Conservation (phyloP, 2,113 vertebrate genomes). For the Mus pahari region DNA sequence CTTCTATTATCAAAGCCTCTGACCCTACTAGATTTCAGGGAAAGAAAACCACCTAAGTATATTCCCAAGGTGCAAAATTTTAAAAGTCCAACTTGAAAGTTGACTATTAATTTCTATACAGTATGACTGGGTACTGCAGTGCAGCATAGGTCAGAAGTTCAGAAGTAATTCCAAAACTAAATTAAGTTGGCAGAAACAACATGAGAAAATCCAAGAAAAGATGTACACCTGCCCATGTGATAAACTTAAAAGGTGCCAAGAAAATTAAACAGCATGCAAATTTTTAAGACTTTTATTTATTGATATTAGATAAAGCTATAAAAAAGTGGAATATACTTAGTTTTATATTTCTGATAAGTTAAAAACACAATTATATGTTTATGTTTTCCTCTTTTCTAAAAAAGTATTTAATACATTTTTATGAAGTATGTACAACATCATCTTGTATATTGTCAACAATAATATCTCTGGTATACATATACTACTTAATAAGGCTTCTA, state of each 20-base stretch:
- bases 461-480: background rate
- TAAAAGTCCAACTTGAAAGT: background rate
- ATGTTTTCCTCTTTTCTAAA: slow-evolving; percentile 2
- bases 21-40: background rate
- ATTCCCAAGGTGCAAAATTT: background rate
- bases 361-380: background rate
- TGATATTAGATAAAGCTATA: slow-evolving; percentile 30
- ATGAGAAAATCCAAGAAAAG: background rate
- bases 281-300: slow-evolving; percentile 2
- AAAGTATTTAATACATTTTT: background rate
- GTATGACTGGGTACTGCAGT: background rate
- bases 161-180: slow-evolving; percentile 35
- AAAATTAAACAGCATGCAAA: background rate
- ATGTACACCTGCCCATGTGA: background rate
- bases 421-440: background rate
- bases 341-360: background rate
- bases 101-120: background rate
- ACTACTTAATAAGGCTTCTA: background rate
- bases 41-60: slow-evolving; percentile 27
- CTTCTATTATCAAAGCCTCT: background rate
- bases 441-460: background rate
- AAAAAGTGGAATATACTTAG: background rate
- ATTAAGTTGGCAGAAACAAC: slow-evolving; percentile 33
- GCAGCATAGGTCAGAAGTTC: background rate
- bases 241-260: slow-evolving; percentile 47